Conservation (phyloP, 2,113 vertebrate species). For the Leucoraja erinaceus region DNA sequence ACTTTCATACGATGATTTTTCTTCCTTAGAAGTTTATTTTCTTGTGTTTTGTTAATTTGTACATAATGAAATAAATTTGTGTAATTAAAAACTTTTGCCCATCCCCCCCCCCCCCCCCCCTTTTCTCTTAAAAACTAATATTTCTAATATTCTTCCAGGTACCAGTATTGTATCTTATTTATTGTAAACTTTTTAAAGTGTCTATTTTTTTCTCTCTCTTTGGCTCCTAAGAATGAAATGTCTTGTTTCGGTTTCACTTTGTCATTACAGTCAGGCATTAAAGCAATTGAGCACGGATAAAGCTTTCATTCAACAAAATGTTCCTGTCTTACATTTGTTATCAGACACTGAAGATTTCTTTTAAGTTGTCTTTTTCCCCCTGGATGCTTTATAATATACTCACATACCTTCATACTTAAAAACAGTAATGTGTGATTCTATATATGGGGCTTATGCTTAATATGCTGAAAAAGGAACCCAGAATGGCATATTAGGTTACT, state of each 20-base stretch:
- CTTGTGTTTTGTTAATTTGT: slow-evolving; percentile 51
- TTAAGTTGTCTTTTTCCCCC: background rate
- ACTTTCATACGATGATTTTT: slow-evolving; percentile 49
- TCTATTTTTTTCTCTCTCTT: background rate
- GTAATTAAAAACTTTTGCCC: background rate
- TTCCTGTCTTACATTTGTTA: background rate
- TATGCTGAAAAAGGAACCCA: background rate
- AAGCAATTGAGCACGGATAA: background rate
- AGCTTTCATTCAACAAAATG: background rate
- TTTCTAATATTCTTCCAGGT: slow-evolving; percentile 7
- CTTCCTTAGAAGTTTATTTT: slow-evolving; percentile 53
- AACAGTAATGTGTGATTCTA: background rate
- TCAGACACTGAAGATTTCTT: slow-evolving; percentile 1
- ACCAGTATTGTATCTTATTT: slow-evolving; percentile 20
- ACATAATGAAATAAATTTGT: slow-evolving; percentile 42
- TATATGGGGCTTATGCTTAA: background rate
- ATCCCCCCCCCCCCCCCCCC: too few relatives aligned
- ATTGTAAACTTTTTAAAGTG: background rate
- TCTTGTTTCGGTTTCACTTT: background rate
- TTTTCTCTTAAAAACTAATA: background rate
- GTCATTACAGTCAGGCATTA: background rate
- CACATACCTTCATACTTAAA: background rate
- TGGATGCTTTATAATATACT: background rate
- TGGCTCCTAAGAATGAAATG: background rate
- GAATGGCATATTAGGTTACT: background rate